phyloP scores from a whole-genome alignment of 1,140 invertebrate genomes.

The Cotesia glomerata region DNA sequence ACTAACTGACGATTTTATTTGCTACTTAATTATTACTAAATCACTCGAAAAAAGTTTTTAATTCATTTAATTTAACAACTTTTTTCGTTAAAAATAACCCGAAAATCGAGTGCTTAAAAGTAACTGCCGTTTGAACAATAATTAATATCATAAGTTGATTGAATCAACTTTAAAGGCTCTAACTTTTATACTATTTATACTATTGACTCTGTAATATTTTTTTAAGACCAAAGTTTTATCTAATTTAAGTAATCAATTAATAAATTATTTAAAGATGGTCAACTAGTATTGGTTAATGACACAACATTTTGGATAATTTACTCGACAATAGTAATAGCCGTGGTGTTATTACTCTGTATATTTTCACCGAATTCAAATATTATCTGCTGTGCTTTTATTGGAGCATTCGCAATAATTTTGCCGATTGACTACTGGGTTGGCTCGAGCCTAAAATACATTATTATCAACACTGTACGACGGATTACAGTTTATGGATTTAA shows the following conservation, averaged over 20 bases:
- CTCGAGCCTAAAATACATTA: constrained; percentile 73
- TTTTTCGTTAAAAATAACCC: too few relatives aligned
- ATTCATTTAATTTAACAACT: too few relatives aligned
- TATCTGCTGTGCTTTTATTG: constrained; percentile 68
- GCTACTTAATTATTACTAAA: too few relatives aligned
- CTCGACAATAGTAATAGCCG: constrained; percentile 60
- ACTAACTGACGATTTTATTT: too few relatives aligned
- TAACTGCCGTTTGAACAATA: not conserved
- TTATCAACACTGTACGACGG: constrained; percentile 71
- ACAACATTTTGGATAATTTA: constrained; percentile 71
- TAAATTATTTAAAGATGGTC: constrained; percentile 62
- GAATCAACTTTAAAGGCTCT: too few relatives aligned
- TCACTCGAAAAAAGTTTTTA: too few relatives aligned
- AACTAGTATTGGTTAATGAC: constrained; percentile 63
- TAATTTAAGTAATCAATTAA: too few relatives aligned
- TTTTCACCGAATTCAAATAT: constrained; percentile 68
- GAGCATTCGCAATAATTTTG: constrained; percentile 69
- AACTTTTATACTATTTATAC: too few relatives aligned
- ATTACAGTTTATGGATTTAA: constrained; percentile 67
- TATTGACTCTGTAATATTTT: too few relatives aligned
- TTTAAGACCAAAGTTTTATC: too few relatives aligned
- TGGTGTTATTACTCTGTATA: constrained; percentile 62
- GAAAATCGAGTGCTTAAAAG: too few relatives aligned
- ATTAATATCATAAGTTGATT: too few relatives aligned
- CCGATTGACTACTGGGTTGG: constrained; percentile 71